Evolutionary conservation across 2,113 vertebrate genomes (phyloP).

Genomic region (Rhynchopsitta pachyrhyncha): DNA sequence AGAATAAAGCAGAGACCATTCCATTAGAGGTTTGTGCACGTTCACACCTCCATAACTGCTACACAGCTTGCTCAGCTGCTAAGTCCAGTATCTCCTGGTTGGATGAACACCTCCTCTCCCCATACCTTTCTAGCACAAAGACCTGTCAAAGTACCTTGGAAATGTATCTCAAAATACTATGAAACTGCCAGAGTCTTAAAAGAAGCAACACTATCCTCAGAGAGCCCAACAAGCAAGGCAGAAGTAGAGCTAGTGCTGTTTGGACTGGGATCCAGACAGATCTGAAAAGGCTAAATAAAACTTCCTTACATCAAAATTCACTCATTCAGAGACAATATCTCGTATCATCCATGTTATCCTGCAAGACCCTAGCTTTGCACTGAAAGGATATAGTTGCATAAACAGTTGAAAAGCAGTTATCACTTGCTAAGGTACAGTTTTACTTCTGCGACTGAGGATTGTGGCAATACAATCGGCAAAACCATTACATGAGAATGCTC

Average conservation of each 20-base stretch:
- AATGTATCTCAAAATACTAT: background rate
- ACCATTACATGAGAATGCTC: background rate
- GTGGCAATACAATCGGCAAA: background rate
- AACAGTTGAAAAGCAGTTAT: background rate
- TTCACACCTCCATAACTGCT: background rate
- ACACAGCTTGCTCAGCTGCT: background rate
- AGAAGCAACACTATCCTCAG: background rate
- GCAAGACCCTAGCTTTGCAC: background rate
- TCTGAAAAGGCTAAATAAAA: background rate
- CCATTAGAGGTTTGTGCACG: background rate
- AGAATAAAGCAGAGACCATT: background rate
- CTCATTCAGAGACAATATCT: background rate
- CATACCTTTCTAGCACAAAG: background rate
- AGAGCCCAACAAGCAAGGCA: background rate
- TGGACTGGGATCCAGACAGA: background rate
- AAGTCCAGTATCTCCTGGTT: background rate
- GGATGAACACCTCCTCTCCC: background rate
- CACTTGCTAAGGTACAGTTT: background rate
- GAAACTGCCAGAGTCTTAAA: background rate
- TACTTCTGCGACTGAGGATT: background rate
- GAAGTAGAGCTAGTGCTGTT: background rate
- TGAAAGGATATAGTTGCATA: background rate
- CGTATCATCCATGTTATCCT: background rate
- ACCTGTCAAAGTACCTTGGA: background rate
- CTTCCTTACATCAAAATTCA: background rate